Conservation (phyloP, 2,888 invertebrate genomes). For the Xestia sexstrigata region DNA sequence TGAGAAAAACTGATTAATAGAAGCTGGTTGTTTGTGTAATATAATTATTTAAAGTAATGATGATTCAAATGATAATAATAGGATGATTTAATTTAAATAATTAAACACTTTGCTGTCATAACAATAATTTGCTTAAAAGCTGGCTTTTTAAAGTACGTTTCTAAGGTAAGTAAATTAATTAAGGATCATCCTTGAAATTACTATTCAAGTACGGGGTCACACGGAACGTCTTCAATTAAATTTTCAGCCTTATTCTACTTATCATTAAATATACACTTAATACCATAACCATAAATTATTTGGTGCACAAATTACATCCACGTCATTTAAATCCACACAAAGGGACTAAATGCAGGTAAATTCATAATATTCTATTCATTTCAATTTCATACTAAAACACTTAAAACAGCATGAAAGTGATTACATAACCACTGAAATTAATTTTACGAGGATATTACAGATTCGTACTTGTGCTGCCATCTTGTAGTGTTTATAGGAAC, state of each 20-base stretch:
- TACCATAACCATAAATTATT: not conserved
- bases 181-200: not conserved
- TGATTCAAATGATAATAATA: not conserved
- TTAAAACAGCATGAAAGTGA: constrained; percentile 59
- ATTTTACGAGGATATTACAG: constrained; percentile 56
- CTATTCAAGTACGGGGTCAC: not conserved
- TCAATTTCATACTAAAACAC: constrained; percentile 47
- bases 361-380: constrained; percentile 29
- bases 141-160: too few species aligned
- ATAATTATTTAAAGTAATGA: constrained; percentile 15
- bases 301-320: not conserved
- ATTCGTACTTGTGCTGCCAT: constrained; percentile 78
- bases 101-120: not conserved
- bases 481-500: constrained; percentile 76
- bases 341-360: not conserved
- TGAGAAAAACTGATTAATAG: constrained; percentile 47
- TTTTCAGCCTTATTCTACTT: not conserved
- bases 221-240: not conserved
- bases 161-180: not conserved
- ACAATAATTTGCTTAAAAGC: not conserved
- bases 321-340: not conserved
- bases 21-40: not conserved
- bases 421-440: constrained; percentile 62
- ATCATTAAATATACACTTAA: not conserved
- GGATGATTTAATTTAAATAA: constrained; percentile 1